Evolutionary conservation across 2,113 vertebrate species (phyloP), one percentile per base, ranked within the genome.

Genomic region (Clarias batrachus): DNA sequence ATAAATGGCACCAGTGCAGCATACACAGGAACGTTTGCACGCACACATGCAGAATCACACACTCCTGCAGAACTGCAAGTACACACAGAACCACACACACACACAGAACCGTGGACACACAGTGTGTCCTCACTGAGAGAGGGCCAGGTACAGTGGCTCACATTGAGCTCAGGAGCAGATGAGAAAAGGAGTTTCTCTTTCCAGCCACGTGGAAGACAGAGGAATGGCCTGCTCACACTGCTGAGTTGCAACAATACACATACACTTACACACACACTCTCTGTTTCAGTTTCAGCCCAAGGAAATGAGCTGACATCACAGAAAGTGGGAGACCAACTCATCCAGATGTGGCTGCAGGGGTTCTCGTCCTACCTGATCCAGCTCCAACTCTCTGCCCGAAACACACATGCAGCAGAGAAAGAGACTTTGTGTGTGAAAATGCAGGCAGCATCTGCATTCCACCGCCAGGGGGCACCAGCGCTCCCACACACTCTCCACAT

Each of bases 401-500:
- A 41, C 48, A 86, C 12, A 74, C 87, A 14, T 16, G 68, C 19
- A 10, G 70, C 30, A 13, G 79, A 54, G 57, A 90, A 82, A 1
- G 86, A 88, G 48, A 93, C 85, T 82, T 92, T 94, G 30, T 95
- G 95, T 19, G 93, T 97, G 10, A 97, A 96, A 91, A 93, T 98
- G 83, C 95, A 96, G 80, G 95, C 94, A 1, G 96, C 96, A 1
- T 95, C 96, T 0, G 94, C 95, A 1, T 96, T 95, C 91, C 95
- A 96, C 85, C 96, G 95, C 52, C 92, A 90, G 86, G 94, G 94
- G 16, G 94, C 96, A 82, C 96, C 97, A 0, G 94, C 94, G 66
- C 93, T 97, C 65, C 97, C 97, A n/a, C 92, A 95, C 9, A 97
- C 95, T 65, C 93, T 97, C 88, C 96, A 97, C 90, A 94, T 98